Conservation (phyloP, 1,140 invertebrate species). For the Hylyphantes graminicola region DNA sequence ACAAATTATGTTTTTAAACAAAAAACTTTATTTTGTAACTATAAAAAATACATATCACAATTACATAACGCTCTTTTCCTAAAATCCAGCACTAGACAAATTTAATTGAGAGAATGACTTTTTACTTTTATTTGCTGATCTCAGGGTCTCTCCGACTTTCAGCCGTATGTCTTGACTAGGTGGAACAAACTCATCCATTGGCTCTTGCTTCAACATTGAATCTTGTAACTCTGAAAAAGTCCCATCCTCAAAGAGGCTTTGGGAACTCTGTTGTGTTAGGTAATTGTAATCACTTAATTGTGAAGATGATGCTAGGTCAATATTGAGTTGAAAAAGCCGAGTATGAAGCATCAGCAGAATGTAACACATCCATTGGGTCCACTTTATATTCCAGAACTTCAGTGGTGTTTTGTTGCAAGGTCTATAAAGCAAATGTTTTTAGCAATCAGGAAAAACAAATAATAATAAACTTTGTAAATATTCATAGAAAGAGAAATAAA, state of each 20-base stretch:
- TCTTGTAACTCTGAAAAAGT: background rate
- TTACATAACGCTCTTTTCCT: background rate
- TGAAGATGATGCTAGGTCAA: background rate
- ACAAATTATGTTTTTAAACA: too few relatives aligned
- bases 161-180: conserved; percentile 36
- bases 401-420: too few relatives aligned
- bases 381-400: background rate
- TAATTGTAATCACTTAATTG: background rate
- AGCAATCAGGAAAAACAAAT: too few relatives aligned
- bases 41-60: too few relatives aligned
- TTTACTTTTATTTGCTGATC: background rate
- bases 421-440: too few relatives aligned
- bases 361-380: background rate
- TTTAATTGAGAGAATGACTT: background rate
- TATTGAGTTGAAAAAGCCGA: background rate
- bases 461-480: too few relatives aligned
- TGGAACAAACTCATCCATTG: conserved; percentile 3
- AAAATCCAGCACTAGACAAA: conserved; percentile 4
- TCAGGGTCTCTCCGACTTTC: conserved; percentile 6
- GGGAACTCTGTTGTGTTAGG: background rate
- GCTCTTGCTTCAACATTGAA: background rate
- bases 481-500: too few relatives aligned
- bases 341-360: background rate
- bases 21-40: too few relatives aligned
- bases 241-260: background rate